These are phyloP conservation scores for Pollenia angustigena DNA, from an alignment of 2,888 invertebrate genomes.

Conservation along the genomic window DNA sequence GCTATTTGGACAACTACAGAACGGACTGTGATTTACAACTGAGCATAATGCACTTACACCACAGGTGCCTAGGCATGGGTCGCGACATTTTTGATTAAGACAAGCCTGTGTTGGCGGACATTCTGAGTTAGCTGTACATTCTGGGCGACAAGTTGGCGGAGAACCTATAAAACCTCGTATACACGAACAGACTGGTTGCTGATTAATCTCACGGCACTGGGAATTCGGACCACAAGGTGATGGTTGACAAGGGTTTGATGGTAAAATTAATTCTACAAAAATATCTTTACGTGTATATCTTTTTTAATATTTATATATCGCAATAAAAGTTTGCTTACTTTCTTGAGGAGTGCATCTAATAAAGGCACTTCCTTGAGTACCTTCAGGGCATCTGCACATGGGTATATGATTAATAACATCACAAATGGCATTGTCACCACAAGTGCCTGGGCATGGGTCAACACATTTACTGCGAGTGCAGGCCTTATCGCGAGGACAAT, in stretches of 20 bases:
- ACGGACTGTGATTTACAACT: constrained; percentile 92
- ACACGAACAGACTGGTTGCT: constrained; percentile 90
- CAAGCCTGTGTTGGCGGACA: constrained; percentile 90
- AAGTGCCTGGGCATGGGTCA: constrained; percentile 91
- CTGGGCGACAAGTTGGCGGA: constrained; percentile 91
- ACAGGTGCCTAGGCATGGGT: constrained; percentile 94
- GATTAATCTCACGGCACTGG: constrained; percentile 90
- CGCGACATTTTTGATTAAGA: constrained; percentile 90
- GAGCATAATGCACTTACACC: constrained; percentile 90
- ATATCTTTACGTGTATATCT: not conserved
- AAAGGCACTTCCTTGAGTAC: constrained; percentile 89
- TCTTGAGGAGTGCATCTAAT: constrained; percentile 86
- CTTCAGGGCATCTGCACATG: constrained; percentile 89
- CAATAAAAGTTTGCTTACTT: constrained; percentile 75
- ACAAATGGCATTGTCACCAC: constrained; percentile 90
- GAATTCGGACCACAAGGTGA: constrained; percentile 92
- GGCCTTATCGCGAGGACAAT: constrained; percentile 88
- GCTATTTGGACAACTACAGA: constrained; percentile 89
- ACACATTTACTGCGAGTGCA: constrained; percentile 89
- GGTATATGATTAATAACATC: constrained; percentile 90
- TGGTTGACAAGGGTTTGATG: constrained; percentile 87
- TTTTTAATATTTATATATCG: not conserved
- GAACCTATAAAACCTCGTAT: constrained; percentile 89
- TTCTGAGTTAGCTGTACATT: constrained; percentile 90
- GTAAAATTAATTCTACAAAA: constrained; percentile 81